These are phyloP conservation scores for Scrobipalpa costella DNA, from an alignment of 2,888 invertebrate genomes.

Conservation along the genomic window DNA sequence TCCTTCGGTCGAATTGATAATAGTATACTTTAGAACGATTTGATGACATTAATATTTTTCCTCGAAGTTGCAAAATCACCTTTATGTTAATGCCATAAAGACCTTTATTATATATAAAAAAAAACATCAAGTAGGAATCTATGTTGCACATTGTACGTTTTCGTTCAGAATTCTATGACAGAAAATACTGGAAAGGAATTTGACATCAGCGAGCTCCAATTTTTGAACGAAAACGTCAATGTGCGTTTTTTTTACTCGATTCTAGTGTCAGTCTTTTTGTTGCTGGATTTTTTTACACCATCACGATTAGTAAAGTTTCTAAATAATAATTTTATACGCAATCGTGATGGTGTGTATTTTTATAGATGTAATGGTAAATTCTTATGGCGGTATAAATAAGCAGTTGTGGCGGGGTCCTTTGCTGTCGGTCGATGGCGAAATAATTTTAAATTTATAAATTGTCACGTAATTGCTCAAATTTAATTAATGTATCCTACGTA, in stretches of 20 bases:
- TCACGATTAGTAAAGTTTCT: neutral
- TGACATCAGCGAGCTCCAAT: too few relatives aligned
- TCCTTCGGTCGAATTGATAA: neutral
- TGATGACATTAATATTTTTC: neutral
- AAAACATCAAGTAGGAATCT: too few relatives aligned
- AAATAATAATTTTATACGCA: neutral
- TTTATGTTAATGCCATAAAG: neutral
- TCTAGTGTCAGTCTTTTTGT: neutral
- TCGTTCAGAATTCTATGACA: conserved; percentile 3
- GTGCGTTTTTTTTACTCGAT: neutral
- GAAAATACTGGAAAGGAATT: neutral
- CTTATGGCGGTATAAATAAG: neutral
- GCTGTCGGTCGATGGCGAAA: conserved; percentile 18
- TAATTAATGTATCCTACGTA: neutral
- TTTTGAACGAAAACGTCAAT: conserved; percentile 17
- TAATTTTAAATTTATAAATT: conserved; percentile 13
- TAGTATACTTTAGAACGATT: neutral
- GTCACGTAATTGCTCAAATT: conserved; percentile 12
- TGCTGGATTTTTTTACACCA: neutral
- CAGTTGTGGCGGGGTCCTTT: neutral
- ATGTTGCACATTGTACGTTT: neutral
- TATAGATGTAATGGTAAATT: neutral
- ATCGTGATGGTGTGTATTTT: neutral
- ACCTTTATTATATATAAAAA: neutral
- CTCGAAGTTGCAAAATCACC: neutral